Percentiles rank a stretch among this genome's conserved stretches.
Conservation (phyloP, 2,888 invertebrate species). For the Coelogynopora nodosa region DNA sequence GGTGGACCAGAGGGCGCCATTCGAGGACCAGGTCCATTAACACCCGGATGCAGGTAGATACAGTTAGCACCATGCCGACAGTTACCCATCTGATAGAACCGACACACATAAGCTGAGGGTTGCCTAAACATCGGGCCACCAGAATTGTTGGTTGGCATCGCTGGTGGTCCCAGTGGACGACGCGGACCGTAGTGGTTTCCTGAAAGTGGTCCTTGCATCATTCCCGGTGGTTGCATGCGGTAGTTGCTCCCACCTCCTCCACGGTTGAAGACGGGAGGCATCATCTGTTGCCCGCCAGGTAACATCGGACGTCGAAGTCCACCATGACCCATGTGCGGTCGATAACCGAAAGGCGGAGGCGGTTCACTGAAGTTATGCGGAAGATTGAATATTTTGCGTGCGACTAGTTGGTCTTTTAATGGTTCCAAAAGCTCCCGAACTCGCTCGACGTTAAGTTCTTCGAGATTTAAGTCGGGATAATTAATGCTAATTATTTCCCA, state of each 20-base stretch:
- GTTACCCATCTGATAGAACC: slow-evolving; percentile 18
- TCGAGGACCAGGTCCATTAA: neutral
- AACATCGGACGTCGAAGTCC: neutral
- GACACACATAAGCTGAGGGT: neutral
- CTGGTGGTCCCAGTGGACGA: slow-evolving; percentile 35
- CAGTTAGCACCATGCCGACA: slow-evolving; percentile 16
- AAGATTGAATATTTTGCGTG: slow-evolving; percentile 33
- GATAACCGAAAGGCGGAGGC: neutral
- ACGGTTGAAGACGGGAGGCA: neutral
- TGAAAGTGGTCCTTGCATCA: slow-evolving; percentile 21
- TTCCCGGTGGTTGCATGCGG: neutral
- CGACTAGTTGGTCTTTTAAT: slow-evolving; percentile 42
- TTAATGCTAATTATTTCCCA: slow-evolving; percentile 20
- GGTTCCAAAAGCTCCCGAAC: slow-evolving; percentile 44
- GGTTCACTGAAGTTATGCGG: slow-evolving; percentile 11
- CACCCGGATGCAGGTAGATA: neutral
- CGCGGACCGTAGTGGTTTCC: neutral
- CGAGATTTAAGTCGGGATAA: slow-evolving; percentile 33
- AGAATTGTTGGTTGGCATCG: neutral
- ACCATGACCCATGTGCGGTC: neutral
- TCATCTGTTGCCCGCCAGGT: neutral
- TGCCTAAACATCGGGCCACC: neutral
- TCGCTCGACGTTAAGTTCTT: slow-evolving; percentile 41
- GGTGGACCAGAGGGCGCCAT: neutral
- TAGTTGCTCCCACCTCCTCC: neutral